Percentiles rank a stretch among this genome's conserved stretches.
These are phyloP conservation scores for Pangasianodon hypophthalmus DNA, from an alignment of 2,113 vertebrate genomes.

Conservation along the genomic window DNA sequence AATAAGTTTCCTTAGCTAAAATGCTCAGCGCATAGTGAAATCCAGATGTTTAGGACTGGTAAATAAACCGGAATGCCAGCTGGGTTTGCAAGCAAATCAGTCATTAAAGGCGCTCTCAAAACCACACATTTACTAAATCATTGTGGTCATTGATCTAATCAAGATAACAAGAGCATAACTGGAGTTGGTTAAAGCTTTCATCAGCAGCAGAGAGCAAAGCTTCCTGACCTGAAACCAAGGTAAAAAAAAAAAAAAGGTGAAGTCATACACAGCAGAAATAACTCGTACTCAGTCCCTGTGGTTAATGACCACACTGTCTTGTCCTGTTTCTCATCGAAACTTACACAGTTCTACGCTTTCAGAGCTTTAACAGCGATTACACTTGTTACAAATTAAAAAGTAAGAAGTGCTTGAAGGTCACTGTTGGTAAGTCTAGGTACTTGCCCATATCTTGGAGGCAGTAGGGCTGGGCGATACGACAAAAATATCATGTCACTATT, in stretches of 20 bases:
- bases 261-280: conserved; percentile 14
- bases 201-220: conserved; percentile 2
- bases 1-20: conserved; percentile 1
- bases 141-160: conserved; percentile 37
- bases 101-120: conserved; percentile 26
- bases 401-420: neutral
- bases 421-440: neutral
- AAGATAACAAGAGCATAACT: conserved; percentile 25
- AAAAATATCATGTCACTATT: neutral
- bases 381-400: too few relatives aligned
- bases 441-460: neutral
- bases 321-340: neutral
- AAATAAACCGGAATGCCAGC: conserved; percentile 40
- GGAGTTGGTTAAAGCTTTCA: conserved; percentile 17
- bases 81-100: conserved; percentile 24
- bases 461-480: neutral
- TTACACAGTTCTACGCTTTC: neutral
- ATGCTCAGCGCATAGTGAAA: conserved; percentile 5
- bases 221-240: neutral
- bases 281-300: neutral
- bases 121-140: conserved; percentile 33
- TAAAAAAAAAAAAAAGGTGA: neutral
- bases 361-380: neutral
- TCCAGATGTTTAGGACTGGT: conserved; percentile 18
- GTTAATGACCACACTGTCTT: neutral